These are phyloP conservation scores for Acronicta leporina DNA, from an alignment of 2,888 invertebrate genomes.

Conservation along the genomic window DNA sequence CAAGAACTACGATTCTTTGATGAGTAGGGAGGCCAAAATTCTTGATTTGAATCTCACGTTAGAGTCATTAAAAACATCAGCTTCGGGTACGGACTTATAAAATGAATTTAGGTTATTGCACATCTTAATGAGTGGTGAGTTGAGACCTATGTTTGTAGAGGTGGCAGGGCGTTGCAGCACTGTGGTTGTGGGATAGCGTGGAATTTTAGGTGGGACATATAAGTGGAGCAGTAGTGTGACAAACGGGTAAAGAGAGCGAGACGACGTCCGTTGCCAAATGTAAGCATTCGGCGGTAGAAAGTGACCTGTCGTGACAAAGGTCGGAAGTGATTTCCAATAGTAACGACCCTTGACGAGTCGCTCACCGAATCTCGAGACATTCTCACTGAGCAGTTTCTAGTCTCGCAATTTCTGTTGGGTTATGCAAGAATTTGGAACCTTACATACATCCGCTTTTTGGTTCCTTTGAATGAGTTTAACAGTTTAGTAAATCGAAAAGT, in stretches of 20 bases:
- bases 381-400: slow-evolving; percentile 60
- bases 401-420: slow-evolving; percentile 41
- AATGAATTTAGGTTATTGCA: no score
- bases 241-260: slow-evolving; percentile 72
- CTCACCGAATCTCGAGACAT: slow-evolving; percentile 60
- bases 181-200: no score
- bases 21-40: no score
- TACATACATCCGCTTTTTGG: slow-evolving; percentile 1
- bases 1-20: no score
- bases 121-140: no score
- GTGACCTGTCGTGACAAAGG: slow-evolving; percentile 82
- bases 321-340: slow-evolving; percentile 83
- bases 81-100: no score
- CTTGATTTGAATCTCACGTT: no score
- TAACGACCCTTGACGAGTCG: slow-evolving; percentile 80
- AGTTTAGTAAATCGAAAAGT: not conserved
- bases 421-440: slow-evolving; percentile 31
- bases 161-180: no score
- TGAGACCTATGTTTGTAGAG: no score
- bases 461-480: no score
- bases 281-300: slow-evolving; percentile 73
- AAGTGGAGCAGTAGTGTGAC: slow-evolving; percentile 49
- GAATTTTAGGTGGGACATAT: no score
- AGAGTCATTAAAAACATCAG: no score
- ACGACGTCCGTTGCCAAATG: slow-evolving; percentile 67